Evolutionary conservation across 2,888 invertebrate genomes (phyloP).

Genomic region (Crematogaster levior): DNA sequence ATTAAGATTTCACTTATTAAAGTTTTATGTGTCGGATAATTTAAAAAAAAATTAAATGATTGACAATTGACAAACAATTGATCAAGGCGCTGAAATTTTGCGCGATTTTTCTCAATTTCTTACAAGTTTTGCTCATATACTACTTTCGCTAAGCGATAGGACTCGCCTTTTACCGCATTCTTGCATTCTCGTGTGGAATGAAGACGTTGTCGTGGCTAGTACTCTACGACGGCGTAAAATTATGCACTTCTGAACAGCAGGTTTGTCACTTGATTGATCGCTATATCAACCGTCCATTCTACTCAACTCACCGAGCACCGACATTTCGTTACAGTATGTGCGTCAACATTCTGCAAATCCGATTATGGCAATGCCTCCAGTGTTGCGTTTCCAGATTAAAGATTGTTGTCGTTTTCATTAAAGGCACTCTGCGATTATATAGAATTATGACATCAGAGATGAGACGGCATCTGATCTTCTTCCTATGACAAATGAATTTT

Average conservation of each 20-base stretch:
- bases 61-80: background rate
- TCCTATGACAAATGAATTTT: background rate
- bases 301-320: background rate
- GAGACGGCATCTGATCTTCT: background rate
- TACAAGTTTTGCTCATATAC: background rate
- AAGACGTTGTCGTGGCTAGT: background rate
- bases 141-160: background rate
- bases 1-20: background rate
- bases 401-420: background rate
- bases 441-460: background rate
- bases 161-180: background rate
- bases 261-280: slow-evolving; percentile 19
- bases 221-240: slow-evolving; percentile 1
- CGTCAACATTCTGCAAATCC: background rate
- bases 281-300: background rate
- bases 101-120: background rate
- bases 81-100: background rate
- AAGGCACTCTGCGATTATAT: background rate
- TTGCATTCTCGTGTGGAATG: background rate
- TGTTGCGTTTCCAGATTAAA: background rate
- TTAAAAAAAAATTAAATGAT: background rate
- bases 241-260: background rate
- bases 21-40: background rate
- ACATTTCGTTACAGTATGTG: background rate
- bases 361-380: background rate